Percentiles rank a stretch among this genome's conserved stretches.
These are phyloP conservation scores for Solen grandis DNA, from an alignment of 1,140 invertebrate genomes.

Conservation along the genomic window DNA sequence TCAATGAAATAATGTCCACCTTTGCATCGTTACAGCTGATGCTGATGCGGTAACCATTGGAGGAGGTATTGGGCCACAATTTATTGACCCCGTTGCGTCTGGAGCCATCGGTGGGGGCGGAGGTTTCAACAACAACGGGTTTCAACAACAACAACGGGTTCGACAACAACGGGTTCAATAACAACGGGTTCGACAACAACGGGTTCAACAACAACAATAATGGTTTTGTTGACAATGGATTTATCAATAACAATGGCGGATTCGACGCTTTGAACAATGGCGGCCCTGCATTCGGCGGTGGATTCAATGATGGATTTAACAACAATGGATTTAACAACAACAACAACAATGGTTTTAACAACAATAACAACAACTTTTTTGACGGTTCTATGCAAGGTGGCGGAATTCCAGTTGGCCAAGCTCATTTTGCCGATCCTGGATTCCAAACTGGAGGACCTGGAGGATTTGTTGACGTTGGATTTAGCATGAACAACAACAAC, in stretches of 20 bases:
- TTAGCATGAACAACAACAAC: background rate
- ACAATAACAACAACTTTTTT: background rate
- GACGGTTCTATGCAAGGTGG: too few species aligned
- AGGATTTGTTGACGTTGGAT: background rate
- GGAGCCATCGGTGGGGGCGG: background rate
- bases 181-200: background rate
- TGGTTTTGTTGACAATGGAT: background rate
- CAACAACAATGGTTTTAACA: background rate
- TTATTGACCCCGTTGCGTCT: background rate
- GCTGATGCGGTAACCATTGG: too few species aligned
- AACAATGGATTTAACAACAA: background rate
- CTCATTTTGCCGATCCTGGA: background rate
- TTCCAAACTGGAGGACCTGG: background rate
- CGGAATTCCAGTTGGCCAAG: too few species aligned
- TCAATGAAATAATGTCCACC: too few species aligned
- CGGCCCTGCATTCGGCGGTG: too few species aligned
- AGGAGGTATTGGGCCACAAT: too few species aligned
- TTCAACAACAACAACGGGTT: background rate
- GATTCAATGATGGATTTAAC: background rate
- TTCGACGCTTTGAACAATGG: too few species aligned
- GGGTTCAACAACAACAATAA: background rate
- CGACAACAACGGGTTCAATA: background rate
- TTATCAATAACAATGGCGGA: background rate
- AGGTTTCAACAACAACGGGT: background rate
- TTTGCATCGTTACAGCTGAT: too few species aligned